phyloP scores from a whole-genome alignment of 2,113 vertebrate genomes.

The Hyperopisus bebe region DNA sequence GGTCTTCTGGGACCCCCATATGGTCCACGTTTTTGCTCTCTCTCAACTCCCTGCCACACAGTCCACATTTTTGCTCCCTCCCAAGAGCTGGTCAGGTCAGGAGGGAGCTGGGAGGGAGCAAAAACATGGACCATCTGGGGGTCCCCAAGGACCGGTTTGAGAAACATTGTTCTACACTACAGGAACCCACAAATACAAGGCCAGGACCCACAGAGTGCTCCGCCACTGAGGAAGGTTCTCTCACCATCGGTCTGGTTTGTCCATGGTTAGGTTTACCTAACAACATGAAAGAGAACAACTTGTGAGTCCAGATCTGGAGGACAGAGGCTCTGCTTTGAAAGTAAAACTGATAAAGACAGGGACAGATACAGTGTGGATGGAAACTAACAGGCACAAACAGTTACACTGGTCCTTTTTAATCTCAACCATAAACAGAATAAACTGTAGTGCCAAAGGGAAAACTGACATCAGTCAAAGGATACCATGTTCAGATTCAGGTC shows the following conservation, averaged over 20 bases:
- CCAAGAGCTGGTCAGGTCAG: neutral
- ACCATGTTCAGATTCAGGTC: neutral
- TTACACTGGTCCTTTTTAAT: neutral
- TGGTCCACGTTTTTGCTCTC: neutral
- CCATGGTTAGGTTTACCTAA: conserved; percentile 22
- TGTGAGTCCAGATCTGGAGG: conserved; percentile 7
- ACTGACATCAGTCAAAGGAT: neutral
- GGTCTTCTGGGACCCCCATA: neutral
- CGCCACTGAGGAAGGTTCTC: conserved; percentile 12
- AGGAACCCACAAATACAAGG: neutral
- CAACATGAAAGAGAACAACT: conserved; percentile 18
- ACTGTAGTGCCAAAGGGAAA: neutral
- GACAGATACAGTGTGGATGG: conserved; percentile 10
- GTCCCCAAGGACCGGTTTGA: neutral
- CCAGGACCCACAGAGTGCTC: conserved; percentile 9
- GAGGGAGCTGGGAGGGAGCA: neutral
- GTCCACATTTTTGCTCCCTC: neutral
- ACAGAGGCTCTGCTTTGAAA: conserved; percentile 14
- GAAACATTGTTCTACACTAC: conserved; percentile 5
- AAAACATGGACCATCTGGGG: neutral
- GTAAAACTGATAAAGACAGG: neutral
- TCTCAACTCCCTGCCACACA: neutral
- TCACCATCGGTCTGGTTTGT: conserved; percentile 17
- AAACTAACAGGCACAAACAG: neutral
- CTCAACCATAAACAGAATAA: neutral